These are phyloP conservation scores for Albula goreensis DNA, from an alignment of 2,113 vertebrate species.

Conservation along the genomic window DNA sequence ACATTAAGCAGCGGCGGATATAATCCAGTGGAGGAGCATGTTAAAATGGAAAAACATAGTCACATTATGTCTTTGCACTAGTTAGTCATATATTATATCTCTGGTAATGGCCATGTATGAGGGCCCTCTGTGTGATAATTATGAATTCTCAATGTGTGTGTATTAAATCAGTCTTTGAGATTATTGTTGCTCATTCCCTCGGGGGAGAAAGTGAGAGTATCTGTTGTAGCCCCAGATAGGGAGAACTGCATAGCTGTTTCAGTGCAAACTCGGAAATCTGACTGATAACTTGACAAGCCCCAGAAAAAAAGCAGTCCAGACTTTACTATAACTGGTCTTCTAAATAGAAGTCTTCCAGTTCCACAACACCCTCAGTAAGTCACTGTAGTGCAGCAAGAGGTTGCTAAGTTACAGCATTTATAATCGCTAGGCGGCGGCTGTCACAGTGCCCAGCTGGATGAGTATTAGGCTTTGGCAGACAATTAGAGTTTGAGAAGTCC, in stretches of 20 bases:
- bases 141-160: no score
- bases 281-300: not conserved
- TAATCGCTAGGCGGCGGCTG: constrained; percentile 23
- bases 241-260: no score
- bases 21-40: not conserved
- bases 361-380: constrained; percentile 50
- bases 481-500: no score
- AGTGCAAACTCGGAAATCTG: not conserved
- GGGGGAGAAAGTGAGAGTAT: no score
- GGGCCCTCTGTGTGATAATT: no score
- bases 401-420: constrained; percentile 68
- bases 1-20: not conserved
- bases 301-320: constrained; percentile 44
- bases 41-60: not conserved
- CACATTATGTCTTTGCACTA: not conserved
- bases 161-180: no score
- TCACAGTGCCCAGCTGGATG: no score
- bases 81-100: no score
- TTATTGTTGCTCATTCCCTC: no score
- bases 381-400: constrained; percentile 54
- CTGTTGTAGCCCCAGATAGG: not conserved
- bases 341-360: constrained; percentile 66
- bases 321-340: constrained; percentile 51
- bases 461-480: no score
- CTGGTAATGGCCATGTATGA: no score